These are phyloP conservation scores for Tenthredo distinguenda DNA, from an alignment of 2,888 invertebrate genomes.

Conservation along the genomic window DNA sequence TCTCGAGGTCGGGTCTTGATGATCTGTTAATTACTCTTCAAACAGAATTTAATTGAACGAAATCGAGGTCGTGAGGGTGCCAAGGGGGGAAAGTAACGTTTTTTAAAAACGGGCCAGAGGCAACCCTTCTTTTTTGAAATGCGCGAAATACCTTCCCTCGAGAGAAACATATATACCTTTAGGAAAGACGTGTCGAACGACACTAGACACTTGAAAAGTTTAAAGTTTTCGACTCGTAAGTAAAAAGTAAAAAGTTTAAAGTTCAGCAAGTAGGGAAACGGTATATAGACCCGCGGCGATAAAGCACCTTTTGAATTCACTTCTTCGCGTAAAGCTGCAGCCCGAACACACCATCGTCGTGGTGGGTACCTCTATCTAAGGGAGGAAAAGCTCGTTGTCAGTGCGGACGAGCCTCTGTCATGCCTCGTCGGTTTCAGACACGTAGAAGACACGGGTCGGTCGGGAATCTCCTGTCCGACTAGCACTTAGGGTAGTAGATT, in stretches of 20 bases:
- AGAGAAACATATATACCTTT: not conserved
- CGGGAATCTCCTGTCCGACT: conserved; percentile 27
- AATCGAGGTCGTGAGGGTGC: not conserved
- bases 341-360: not conserved
- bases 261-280: conserved; percentile 1
- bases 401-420: conserved; percentile 32
- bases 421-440: conserved; percentile 37
- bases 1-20: not conserved
- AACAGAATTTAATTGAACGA: conserved; percentile 27
- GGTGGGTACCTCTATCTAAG: not conserved
- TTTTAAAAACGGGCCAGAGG: not conserved
- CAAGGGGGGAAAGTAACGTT: not conserved
- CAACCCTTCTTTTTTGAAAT: conserved; percentile 12
- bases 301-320: conserved; percentile 25
- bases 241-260: conserved; percentile 36
- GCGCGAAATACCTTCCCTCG: not conserved
- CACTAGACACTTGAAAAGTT: conserved; percentile 40
- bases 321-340: not conserved
- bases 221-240: conserved; percentile 14
- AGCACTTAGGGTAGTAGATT: conserved; percentile 45
- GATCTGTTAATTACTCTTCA: conserved; percentile 36
- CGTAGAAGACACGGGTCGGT: conserved; percentile 39
- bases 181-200: conserved; percentile 39
- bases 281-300: conserved; percentile 4
- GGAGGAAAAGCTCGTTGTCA: conserved; percentile 18